Evolutionary conservation across 2,113 vertebrate species (phyloP).

Genomic region (Nycticebus coucang): DNA sequence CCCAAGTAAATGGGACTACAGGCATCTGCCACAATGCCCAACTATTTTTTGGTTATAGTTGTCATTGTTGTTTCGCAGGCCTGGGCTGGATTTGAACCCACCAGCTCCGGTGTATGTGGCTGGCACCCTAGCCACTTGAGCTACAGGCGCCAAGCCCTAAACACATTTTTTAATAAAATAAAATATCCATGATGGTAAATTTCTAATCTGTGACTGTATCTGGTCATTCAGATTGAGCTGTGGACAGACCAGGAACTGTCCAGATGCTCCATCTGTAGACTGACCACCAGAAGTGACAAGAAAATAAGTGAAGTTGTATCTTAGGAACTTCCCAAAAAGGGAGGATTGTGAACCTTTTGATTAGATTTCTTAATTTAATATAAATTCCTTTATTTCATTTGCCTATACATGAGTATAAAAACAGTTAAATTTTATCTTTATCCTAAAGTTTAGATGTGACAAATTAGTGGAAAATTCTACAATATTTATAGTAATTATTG

Average conservation of each 20-base stretch:
- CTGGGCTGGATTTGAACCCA: too few relatives aligned
- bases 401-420: background rate
- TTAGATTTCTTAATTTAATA: background rate
- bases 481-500: background rate
- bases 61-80: too few relatives aligned
- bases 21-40: too few relatives aligned
- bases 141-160: too few relatives aligned
- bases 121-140: too few relatives aligned
- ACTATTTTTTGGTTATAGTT: too few relatives aligned
- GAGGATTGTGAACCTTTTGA: background rate
- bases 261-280: accelerated
- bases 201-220: background rate
- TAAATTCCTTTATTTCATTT: constrained; percentile 1
- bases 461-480: background rate
- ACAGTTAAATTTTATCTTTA: background rate
- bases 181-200: background rate
- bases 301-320: background rate
- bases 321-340: background rate
- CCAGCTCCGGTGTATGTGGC: too few relatives aligned
- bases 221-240: background rate
- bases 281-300: background rate
- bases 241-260: background rate
- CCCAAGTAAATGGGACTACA: too few relatives aligned
- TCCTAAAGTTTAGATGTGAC: background rate
- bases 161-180: background rate